Evolutionary conservation across 2,888 invertebrate genomes (phyloP).

Genomic region (Mycalesis mineus): DNA sequence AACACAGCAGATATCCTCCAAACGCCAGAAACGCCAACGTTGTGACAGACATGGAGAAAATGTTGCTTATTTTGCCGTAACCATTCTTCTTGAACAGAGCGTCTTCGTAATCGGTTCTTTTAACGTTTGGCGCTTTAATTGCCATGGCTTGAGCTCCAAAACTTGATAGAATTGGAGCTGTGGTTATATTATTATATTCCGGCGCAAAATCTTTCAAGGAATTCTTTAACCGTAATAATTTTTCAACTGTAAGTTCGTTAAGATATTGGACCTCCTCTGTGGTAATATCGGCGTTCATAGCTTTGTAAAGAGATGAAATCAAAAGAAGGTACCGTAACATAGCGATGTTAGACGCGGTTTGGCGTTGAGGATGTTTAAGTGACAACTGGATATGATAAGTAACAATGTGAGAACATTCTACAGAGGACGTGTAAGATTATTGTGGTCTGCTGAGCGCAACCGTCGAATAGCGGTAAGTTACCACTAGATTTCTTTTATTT

Average conservation of each 20-base stretch:
- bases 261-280: constrained; percentile 73
- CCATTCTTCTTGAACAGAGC: constrained; percentile 64
- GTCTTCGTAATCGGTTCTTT: constrained; percentile 70
- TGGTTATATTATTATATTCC: constrained; percentile 48
- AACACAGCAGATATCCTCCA: constrained; percentile 88
- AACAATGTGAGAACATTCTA: constrained; percentile 19
- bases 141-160: constrained; percentile 70
- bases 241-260: constrained; percentile 83
- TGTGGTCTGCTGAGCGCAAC: constrained; percentile 60
- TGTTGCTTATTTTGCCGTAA: constrained; percentile 82
- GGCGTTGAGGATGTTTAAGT: constrained; percentile 37
- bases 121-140: constrained; percentile 53
- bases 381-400: constrained; percentile 35
- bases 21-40: constrained; percentile 89
- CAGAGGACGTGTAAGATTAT: constrained; percentile 41
- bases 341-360: constrained; percentile 47
- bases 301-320: constrained; percentile 33
- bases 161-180: constrained; percentile 45
- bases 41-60: constrained; percentile 88
- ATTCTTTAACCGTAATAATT: constrained; percentile 80
- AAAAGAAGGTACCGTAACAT: constrained; percentile 44
- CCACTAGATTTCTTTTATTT: background rate
- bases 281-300: constrained; percentile 40
- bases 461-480: constrained; percentile 41
- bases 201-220: constrained; percentile 55